These are phyloP conservation scores for Heloderma charlesbogerti DNA, from an alignment of 2,113 vertebrate species.

Conservation along the genomic window DNA sequence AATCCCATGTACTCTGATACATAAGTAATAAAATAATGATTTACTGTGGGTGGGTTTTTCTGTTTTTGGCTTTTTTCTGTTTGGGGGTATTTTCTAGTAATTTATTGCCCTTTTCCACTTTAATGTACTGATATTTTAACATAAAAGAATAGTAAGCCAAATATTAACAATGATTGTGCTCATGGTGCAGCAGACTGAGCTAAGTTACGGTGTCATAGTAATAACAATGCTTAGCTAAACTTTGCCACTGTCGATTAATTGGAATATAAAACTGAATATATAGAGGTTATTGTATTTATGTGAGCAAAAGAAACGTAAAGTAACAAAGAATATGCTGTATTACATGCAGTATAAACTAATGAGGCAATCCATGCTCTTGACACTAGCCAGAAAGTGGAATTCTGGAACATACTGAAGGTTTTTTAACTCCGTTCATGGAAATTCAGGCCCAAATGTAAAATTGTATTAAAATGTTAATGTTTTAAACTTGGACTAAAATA, in stretches of 20 bases:
- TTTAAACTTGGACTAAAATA: neutral
- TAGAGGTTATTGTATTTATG: conserved; percentile 30
- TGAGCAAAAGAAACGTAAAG: neutral
- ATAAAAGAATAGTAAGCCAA: conserved; percentile 3
- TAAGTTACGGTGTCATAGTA: conserved; percentile 36
- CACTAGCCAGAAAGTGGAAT: conserved; percentile 4
- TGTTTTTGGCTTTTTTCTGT: too few relatives aligned
- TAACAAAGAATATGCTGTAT: neutral
- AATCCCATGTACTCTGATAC: too few relatives aligned
- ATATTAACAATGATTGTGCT: neutral
- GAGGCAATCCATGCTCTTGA: neutral
- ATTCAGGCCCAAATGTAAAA: neutral
- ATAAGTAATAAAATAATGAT: too few relatives aligned
- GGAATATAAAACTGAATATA: conserved; percentile 29
- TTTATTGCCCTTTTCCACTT: neutral
- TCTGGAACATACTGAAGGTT: neutral
- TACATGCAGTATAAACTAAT: neutral
- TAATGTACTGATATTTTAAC: conserved; percentile 1
- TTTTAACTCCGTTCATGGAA: neutral
- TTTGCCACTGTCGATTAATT: conserved; percentile 15
- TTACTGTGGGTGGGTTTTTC: too few relatives aligned
- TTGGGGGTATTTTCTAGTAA: neutral
- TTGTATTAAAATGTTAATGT: neutral
- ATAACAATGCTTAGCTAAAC: conserved; percentile 18
- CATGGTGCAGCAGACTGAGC: conserved; percentile 7